Percentiles rank a stretch among this genome's conserved stretches.
These are phyloP conservation scores for Corythornis vintsioides DNA, from an alignment of 2,113 vertebrate genomes.

Conservation along the genomic window DNA sequence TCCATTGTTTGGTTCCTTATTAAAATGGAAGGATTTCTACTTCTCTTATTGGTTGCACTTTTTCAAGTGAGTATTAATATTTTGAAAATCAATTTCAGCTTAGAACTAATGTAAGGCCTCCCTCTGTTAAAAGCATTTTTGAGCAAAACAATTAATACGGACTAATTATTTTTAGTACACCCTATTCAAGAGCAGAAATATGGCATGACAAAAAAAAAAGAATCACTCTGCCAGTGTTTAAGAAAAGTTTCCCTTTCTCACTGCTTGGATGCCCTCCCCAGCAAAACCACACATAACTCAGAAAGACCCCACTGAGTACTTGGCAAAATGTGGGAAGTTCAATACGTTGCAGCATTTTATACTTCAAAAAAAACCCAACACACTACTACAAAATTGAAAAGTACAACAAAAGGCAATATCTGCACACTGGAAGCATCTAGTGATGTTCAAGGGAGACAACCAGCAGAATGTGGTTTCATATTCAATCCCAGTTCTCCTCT, in stretches of 20 bases:
- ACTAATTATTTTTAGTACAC: conserved; percentile 29
- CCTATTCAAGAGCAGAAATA: conserved; percentile 50
- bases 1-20: neutral
- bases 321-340: neutral
- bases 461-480: neutral
- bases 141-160: conserved; percentile 1
- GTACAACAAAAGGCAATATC: neutral
- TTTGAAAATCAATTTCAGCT: conserved; percentile 44
- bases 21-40: neutral
- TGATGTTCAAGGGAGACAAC: neutral
- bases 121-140: conserved; percentile 55
- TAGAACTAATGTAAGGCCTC: conserved; percentile 20
- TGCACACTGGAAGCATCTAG: neutral
- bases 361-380: neutral
- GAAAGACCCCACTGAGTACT: neutral
- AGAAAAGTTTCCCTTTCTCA: neutral
- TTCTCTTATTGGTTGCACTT: neutral
- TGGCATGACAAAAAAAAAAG: conserved; percentile 1
- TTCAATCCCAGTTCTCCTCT: neutral
- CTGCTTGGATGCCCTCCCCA: neutral
- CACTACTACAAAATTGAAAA: neutral
- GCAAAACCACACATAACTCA: conserved; percentile 38
- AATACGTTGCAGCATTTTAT: neutral
- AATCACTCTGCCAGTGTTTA: neutral
- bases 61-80: neutral